Conservation (phyloP, 2,113 vertebrate species). For the Eolophus roseicapilla region DNA sequence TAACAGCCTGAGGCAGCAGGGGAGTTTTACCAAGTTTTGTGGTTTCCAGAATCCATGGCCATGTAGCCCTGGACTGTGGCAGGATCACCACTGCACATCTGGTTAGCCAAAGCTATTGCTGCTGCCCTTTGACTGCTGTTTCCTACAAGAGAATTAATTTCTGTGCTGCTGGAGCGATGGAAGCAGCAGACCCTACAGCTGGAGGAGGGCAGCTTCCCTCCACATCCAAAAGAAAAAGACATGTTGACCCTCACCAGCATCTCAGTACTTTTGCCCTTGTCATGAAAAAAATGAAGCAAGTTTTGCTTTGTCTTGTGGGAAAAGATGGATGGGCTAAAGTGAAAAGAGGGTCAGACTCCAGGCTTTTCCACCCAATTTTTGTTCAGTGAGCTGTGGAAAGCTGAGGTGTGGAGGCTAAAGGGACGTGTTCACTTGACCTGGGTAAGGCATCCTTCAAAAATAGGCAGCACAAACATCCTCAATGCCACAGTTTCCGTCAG, state of each 20-base stretch:
- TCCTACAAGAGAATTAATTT: accelerated
- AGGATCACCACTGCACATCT: background rate
- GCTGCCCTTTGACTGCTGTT: background rate
- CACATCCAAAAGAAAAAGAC: accelerated
- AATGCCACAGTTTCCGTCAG: background rate
- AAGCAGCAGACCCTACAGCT: background rate
- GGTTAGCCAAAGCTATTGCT: background rate
- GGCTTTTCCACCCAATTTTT: background rate
- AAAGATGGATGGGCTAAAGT: background rate
- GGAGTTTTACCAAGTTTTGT: accelerated
- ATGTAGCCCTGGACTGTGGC: accelerated
- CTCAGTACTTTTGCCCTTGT: background rate
- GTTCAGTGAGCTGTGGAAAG: background rate
- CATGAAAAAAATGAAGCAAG: accelerated
- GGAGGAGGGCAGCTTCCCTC: background rate
- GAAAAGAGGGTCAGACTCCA: background rate
- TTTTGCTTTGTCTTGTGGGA: background rate
- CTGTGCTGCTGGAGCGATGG: background rate
- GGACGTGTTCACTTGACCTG: background rate
- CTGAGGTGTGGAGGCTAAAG: background rate
- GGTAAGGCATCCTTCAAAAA: background rate
- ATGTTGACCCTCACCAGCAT: accelerated
- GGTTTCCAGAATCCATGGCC: background rate
- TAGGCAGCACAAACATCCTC: background rate
- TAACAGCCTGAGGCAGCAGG: no score